Conservation (phyloP, 2,888 invertebrate genomes). For the Drosophila buzzatii region DNA sequence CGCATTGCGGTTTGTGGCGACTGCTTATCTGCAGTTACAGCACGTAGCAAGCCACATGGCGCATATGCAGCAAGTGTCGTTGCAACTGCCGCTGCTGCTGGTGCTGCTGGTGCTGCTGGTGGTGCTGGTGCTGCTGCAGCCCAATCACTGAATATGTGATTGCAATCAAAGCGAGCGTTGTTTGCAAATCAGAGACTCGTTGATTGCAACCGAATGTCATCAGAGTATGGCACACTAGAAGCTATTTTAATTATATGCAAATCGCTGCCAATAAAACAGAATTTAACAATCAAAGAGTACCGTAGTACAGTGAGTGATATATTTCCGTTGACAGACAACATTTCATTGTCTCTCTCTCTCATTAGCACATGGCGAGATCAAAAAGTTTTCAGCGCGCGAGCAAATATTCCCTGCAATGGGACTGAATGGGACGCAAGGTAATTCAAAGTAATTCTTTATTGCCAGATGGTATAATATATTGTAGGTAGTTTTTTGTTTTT, state of each 20-base stretch:
- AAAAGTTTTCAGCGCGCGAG: conserved; percentile 3
- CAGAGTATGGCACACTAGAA: conserved; percentile 25
- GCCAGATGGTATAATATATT: not conserved
- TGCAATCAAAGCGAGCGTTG: conserved; percentile 77
- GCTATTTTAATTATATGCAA: conserved; percentile 53
- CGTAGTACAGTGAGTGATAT: conserved; percentile 7
- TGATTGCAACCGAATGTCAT: conserved; percentile 55
- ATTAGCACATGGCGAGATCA: conserved; percentile 47
- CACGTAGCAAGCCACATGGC: conserved; percentile 59
- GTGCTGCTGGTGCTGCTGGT: not conserved
- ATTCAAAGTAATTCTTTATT: conserved; percentile 6
- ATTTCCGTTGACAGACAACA: conserved; percentile 39
- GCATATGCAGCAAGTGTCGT: conserved; percentile 15
- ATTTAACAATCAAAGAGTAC: conserved; percentile 11
- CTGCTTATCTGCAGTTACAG: conserved; percentile 64
- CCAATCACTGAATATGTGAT: conserved; percentile 48
- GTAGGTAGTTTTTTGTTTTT: no score
- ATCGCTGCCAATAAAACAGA: conserved; percentile 47
- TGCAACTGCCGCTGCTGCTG: not conserved
- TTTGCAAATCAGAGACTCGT: conserved; percentile 53
- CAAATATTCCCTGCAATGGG: conserved; percentile 15
- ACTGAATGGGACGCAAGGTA: not conserved
- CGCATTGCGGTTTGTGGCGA: conserved; percentile 42
- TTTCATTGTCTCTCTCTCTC: conserved; percentile 34
- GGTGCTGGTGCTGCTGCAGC: not conserved